These are phyloP conservation scores for Temnothorax ravouxi DNA, from an alignment of 2,888 invertebrate species.

Conservation along the genomic window DNA sequence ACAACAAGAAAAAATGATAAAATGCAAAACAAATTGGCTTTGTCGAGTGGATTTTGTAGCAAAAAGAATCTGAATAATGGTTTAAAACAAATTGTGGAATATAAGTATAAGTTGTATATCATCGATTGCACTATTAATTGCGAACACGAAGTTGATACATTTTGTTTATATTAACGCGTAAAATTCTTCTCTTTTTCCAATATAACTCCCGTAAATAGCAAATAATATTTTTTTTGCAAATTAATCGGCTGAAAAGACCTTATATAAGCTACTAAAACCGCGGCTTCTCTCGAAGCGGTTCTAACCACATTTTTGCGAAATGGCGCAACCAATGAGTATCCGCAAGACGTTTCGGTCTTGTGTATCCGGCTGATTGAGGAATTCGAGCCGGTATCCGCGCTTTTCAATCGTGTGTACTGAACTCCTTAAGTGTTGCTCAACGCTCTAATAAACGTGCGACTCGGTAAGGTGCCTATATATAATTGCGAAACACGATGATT, in stretches of 20 bases:
- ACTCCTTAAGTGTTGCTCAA: conserved; percentile 43
- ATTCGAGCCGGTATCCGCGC: conserved; percentile 12
- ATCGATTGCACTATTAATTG: conserved; percentile 13
- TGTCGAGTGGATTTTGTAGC: neutral
- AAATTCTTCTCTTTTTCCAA: neutral
- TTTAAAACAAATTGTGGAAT: neutral
- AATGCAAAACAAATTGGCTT: neutral
- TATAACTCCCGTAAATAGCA: conserved; percentile 15
- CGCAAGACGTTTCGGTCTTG: conserved; percentile 18
- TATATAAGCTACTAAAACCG: conserved; percentile 68
- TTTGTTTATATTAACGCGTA: neutral
- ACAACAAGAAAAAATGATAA: neutral
- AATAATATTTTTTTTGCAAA: conserved; percentile 47
- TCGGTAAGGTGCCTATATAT: conserved; percentile 46
- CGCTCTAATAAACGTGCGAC: conserved; percentile 39
- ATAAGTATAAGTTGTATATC: neutral
- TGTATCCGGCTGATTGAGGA: conserved; percentile 21
- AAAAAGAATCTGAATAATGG: neutral
- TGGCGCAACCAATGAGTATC: conserved; percentile 63
- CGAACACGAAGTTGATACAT: neutral
- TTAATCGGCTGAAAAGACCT: conserved; percentile 61
- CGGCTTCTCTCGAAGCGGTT: conserved; percentile 56
- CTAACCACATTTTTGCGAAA: conserved; percentile 71
- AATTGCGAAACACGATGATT: conserved; percentile 65
- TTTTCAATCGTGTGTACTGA: conserved; percentile 38